These are phyloP conservation scores for Microcebus lehilahytsara DNA, from an alignment of 2,113 vertebrate species.

Conservation along the genomic window DNA sequence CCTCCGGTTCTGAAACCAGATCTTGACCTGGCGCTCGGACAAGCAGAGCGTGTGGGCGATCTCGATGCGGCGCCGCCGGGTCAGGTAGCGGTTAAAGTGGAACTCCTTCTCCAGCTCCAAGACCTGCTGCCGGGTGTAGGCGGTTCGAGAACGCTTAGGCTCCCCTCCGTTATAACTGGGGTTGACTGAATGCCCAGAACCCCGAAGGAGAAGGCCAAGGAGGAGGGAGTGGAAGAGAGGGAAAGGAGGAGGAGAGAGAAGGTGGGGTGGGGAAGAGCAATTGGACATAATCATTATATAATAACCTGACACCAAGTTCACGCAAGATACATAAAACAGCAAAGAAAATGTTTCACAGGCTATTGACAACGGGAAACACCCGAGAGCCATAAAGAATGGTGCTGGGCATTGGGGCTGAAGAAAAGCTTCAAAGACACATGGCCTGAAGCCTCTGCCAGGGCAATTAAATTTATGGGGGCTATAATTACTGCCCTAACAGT, in stretches of 20 bases:
- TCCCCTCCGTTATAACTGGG: conserved; percentile 97
- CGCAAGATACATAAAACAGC: conserved; percentile 87
- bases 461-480: conserved; percentile 99
- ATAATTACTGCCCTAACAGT: conserved; percentile 98
- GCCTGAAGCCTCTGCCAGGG: conserved; percentile 92
- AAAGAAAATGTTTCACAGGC: conserved; percentile 87
- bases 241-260: conserved; percentile 69
- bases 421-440: conserved; percentile 94
- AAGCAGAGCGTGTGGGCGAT: conserved; percentile 98
- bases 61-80: conserved; percentile 97
- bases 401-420: conserved; percentile 91
- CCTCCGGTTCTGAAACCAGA: conserved; percentile 99
- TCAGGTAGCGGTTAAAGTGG: conserved; percentile 99
- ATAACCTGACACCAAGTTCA: conserved; percentile 89
- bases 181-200: conserved; percentile 89
- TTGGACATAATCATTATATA: conserved; percentile 92
- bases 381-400: conserved; percentile 91
- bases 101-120: conserved; percentile 99
- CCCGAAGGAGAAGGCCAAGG: conserved; percentile 61
- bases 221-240: conserved; percentile 56
- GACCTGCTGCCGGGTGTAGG: conserved; percentile 99
- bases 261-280: conserved; percentile 82
- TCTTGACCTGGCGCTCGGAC: conserved; percentile 99
- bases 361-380: conserved; percentile 87
- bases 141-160: conserved; percentile 98